Evolutionary conservation across 2,888 invertebrate species (phyloP).

Genomic region (Parnassius orleans): DNA sequence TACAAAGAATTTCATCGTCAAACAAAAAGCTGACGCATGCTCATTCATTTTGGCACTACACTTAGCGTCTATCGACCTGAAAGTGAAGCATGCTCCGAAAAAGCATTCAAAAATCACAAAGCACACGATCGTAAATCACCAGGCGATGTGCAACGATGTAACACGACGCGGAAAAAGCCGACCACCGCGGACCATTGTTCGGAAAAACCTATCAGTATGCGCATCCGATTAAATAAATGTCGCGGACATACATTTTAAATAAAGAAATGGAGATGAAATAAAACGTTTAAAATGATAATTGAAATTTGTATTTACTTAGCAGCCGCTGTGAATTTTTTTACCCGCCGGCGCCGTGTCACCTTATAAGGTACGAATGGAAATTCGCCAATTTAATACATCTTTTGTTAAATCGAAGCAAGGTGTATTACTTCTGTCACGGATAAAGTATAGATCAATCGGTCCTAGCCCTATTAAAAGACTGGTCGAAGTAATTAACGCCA

Average conservation of each 20-base stretch:
- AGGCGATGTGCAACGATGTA: constrained; percentile 52
- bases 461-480: constrained; percentile 46
- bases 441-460: not conserved
- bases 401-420: constrained; percentile 52
- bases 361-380: constrained; percentile 65
- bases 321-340: constrained; percentile 55
- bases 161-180: constrained; percentile 69
- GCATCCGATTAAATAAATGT: constrained; percentile 69
- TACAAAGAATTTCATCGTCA: constrained; percentile 18
- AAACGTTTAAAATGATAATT: constrained; percentile 74
- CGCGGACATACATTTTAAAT: constrained; percentile 56
- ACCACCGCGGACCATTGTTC: constrained; percentile 61
- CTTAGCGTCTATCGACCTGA: constrained; percentile 65
- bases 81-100: constrained; percentile 65
- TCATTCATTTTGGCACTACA: constrained; percentile 77
- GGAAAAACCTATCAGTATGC: constrained; percentile 75
- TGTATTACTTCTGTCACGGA: constrained; percentile 37
- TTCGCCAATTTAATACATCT: constrained; percentile 67
- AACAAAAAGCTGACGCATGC: constrained; percentile 56
- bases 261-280: constrained; percentile 68
- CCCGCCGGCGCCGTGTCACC: constrained; percentile 60
- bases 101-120: constrained; percentile 66
- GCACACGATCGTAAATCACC: constrained; percentile 69
- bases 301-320: constrained; percentile 77
- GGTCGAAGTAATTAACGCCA: constrained; percentile 48